These are phyloP conservation scores for Sylvia borin DNA, from an alignment of 2,797 vertebrate species.

Conservation along the genomic window DNA sequence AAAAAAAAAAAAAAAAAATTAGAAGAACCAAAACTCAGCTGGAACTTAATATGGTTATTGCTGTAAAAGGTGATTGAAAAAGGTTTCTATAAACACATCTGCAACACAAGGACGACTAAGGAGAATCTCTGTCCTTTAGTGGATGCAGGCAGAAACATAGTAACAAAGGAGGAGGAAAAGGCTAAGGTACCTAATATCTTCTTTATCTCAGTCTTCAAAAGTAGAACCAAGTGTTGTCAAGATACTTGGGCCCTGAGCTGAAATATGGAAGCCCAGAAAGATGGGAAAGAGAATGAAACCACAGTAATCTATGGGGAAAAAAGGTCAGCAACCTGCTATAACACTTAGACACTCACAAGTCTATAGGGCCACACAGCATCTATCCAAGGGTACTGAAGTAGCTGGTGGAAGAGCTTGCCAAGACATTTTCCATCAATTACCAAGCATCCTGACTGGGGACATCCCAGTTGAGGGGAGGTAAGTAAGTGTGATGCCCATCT, in stretches of 20 bases:
- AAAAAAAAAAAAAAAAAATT: not conserved
- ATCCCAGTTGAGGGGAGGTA: not conserved
- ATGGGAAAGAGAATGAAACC: not conserved
- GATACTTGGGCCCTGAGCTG: not conserved
- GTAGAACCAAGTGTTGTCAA: not conserved
- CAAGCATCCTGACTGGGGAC: not conserved
- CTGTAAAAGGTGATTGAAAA: not conserved
- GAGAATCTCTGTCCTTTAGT: not conserved
- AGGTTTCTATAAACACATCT: not conserved
- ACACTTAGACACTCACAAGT: not conserved
- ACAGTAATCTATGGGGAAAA: not conserved
- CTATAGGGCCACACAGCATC: not conserved
- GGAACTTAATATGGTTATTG: not conserved
- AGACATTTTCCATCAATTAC: not conserved
- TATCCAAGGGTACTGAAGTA: not conserved
- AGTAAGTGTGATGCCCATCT: not conserved
- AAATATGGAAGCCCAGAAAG: not conserved
- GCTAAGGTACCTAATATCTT: not conserved
- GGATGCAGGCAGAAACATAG: not conserved
- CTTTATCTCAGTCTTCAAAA: not conserved
- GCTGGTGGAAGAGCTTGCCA: accelerated
- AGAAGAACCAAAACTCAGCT: not conserved
- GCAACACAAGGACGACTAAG: not conserved
- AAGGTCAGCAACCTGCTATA: not conserved
- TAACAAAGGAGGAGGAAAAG: not conserved